Evolutionary conservation across 2,113 vertebrate species (phyloP), one percentile per base, ranked within the genome.

Genomic region (Charina bottae): DNA sequence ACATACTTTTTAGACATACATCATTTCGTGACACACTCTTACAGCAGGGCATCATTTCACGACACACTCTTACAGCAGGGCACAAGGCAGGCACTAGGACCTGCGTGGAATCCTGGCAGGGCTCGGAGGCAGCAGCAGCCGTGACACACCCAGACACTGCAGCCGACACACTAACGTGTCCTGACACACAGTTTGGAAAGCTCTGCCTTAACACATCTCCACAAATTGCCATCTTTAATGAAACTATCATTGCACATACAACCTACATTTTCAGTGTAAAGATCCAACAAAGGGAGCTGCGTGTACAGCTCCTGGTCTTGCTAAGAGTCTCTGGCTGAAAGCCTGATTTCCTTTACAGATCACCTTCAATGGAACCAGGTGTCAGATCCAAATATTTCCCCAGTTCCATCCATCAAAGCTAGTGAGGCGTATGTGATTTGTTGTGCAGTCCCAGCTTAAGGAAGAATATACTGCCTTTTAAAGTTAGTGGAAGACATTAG

Each of bases 371-470:
- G 33, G 59, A 55, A 15, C 53, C 28, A 24, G 53, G 49, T 86
- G 83, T 55, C 60, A 64, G 17, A 68, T 86, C 11, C 24, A 26
- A 49, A 23, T 91, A 55, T 85, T 13, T 83, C n/a, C 12, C 78
- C 23, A 68, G 19, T 72, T 87, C 72, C 56, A 56, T n/a, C 55
- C 6, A 68, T 72, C 17, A 72, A 17, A 72, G n/a, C 5, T 28
- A 49, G 37, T 46, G 78, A 87, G 78, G 23, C 10, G 83, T 88
- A 17, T 86, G 21, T 37, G 93, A 1, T 10, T 83, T 21, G 92
- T 94, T 93, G 87, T 92, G 24, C 58, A 21, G 4, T 92, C 86
- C 91, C 56, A 62, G 54, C 6, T 8, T 88, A 19, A 54, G 9
- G 1, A 9, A 64, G 13, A 12, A 1, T 85, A 42, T 84, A 37